Conservation (phyloP, 2,113 vertebrate species). For the Campylorhamphus procurvoides region DNA sequence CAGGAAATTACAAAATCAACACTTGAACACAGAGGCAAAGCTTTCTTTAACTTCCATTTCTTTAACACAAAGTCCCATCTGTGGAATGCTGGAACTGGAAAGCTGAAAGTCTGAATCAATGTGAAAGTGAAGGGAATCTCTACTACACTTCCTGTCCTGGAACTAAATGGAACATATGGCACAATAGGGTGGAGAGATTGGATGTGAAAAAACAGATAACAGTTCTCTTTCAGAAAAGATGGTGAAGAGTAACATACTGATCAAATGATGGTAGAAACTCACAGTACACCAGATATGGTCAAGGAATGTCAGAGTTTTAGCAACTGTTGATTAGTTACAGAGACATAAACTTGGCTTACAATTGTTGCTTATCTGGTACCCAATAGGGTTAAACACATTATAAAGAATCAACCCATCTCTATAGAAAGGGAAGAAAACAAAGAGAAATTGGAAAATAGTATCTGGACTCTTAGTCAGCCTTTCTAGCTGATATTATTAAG, state of each 20-base stretch:
- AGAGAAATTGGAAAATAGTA: neutral
- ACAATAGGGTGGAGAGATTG: conserved; percentile 1
- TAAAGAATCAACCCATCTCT: neutral
- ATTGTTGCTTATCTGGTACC: neutral
- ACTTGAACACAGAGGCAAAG: neutral
- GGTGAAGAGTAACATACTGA: neutral
- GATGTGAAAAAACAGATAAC: conserved; percentile 38
- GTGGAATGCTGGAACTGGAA: conserved; percentile 2
- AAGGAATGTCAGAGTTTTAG: conserved; percentile 26
- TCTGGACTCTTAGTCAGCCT: neutral
- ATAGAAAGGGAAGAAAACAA: neutral
- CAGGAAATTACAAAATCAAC: conserved; percentile 20
- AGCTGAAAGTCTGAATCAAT: conserved; percentile 32
- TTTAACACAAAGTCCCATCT: neutral
- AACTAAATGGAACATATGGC: conserved; percentile 51
- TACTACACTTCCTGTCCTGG: conserved; percentile 30
- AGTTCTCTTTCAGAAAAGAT: conserved; percentile 26
- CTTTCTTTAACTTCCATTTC: neutral
- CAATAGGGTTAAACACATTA: neutral
- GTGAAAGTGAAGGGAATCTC: conserved; percentile 29
- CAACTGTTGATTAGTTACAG: conserved; percentile 31
- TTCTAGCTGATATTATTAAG: neutral
- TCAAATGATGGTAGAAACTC: conserved; percentile 13
- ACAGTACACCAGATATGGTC: conserved; percentile 35
- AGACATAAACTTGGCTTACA: neutral